These are phyloP conservation scores for Sclerurus mexicanus DNA, from an alignment of 2,113 vertebrate species.

Conservation along the genomic window DNA sequence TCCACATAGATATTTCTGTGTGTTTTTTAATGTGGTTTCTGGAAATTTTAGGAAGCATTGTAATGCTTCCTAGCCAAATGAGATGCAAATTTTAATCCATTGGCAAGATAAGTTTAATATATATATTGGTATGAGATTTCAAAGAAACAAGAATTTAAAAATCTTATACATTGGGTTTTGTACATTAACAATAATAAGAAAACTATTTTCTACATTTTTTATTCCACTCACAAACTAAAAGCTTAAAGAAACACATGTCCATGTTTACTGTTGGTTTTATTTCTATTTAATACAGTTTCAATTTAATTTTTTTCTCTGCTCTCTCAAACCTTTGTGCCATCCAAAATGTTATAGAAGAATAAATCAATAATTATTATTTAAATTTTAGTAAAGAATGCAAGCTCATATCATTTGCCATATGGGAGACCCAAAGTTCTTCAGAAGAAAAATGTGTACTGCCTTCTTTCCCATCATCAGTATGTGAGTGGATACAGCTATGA, in stretches of 20 bases:
- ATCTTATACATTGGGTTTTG: neutral
- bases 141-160: neutral
- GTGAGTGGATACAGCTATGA: conserved; percentile 81
- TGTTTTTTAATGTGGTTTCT: neutral
- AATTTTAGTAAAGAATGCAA: conserved; percentile 59
- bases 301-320: neutral
- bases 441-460: conserved; percentile 72
- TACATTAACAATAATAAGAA: neutral
- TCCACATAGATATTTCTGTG: neutral
- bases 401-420: conserved; percentile 69
- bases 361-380: neutral
- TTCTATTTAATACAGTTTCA: neutral
- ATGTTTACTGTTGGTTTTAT: neutral
- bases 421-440: conserved; percentile 83
- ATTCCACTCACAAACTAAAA: neutral
- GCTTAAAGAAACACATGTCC: neutral
- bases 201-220: neutral
- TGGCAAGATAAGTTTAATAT: neutral
- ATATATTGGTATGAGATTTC: neutral
- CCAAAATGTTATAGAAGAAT: neutral
- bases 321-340: neutral
- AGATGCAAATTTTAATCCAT: neutral
- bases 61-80: neutral
- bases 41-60: neutral
- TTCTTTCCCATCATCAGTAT: conserved; percentile 84